A percentile compares a stretch with the other conserved stretches of the same genome.
Evolutionary conservation across 2,113 vertebrate genomes (phyloP).

Genomic region (Salvelinus alpinus): DNA sequence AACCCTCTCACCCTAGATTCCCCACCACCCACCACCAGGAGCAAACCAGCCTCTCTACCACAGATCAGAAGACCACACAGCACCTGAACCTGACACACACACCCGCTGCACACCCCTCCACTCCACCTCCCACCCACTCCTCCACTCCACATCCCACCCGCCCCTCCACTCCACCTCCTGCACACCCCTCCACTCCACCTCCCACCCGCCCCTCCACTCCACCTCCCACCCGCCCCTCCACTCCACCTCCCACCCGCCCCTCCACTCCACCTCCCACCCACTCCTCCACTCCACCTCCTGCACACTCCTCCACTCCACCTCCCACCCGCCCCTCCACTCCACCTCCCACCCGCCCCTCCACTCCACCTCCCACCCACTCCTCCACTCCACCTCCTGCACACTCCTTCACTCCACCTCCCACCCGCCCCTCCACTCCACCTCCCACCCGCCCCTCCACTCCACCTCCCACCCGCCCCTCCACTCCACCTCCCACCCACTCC

Average conservation of each 20-base stretch:
- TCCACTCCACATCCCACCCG: background rate
- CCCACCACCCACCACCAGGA: background rate
- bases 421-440: conserved; percentile 18
- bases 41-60: background rate
- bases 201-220: background rate
- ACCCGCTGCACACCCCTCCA: conserved; percentile 8
- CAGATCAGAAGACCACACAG: background rate
- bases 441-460: background rate
- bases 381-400: conserved; percentile 24
- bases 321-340: too few species aligned
- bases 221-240: too few species aligned
- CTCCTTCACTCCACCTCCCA: conserved; percentile 10
- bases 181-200: conserved; percentile 18
- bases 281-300: background rate
- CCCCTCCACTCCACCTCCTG: too few species aligned
- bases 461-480: too few species aligned
- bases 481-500: too few species aligned
- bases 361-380: too few species aligned
- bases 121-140: conserved; percentile 39
- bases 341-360: too few species aligned
- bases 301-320: too few species aligned
- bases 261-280: conserved; percentile 5
- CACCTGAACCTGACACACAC: too few species aligned
- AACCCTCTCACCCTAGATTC: too few species aligned
- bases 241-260: too few species aligned